phyloP scores from a whole-genome alignment of 2,888 invertebrate species.

The Polydrusus tereticollis region DNA sequence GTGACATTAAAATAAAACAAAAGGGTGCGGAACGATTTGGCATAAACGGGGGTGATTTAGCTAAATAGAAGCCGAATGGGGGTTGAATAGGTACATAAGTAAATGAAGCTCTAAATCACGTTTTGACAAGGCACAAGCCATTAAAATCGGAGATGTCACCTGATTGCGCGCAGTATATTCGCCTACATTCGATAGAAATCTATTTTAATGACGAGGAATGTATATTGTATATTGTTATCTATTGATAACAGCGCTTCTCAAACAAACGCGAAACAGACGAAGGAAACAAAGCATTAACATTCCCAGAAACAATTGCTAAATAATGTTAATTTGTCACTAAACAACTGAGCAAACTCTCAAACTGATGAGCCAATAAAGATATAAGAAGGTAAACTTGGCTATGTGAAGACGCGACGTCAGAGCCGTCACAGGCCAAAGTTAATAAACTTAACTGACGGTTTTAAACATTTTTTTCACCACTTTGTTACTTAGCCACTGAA shows the following conservation, averaged over 20 bases:
- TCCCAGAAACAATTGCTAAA: too few species aligned
- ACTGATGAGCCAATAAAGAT: too few species aligned
- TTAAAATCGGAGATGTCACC: constrained; percentile 48
- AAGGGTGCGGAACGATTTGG: constrained; percentile 19
- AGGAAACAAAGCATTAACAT: background rate
- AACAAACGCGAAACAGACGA: background rate
- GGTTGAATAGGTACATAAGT: constrained; percentile 27
- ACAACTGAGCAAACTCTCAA: too few species aligned
- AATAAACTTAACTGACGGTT: too few species aligned
- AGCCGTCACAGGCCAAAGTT: too few species aligned
- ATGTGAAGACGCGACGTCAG: too few species aligned
- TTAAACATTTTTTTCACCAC: too few species aligned
- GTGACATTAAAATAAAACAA: constrained; percentile 40
- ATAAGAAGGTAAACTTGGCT: too few species aligned
- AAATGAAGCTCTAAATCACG: constrained; percentile 47
- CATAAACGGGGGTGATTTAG: constrained; percentile 19
- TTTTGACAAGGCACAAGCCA: constrained; percentile 43
- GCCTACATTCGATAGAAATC: constrained; percentile 41
- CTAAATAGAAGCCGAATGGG: constrained; percentile 9
- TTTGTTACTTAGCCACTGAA: too few species aligned
- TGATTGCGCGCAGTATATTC: constrained; percentile 36
- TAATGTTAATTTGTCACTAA: too few species aligned
- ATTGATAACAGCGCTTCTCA: constrained; percentile 37
- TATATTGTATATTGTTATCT: constrained; percentile 26
- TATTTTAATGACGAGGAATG: constrained; percentile 41